Evolutionary conservation across 2,888 invertebrate species (phyloP).

Genomic region (Tigriopus californicus): DNA sequence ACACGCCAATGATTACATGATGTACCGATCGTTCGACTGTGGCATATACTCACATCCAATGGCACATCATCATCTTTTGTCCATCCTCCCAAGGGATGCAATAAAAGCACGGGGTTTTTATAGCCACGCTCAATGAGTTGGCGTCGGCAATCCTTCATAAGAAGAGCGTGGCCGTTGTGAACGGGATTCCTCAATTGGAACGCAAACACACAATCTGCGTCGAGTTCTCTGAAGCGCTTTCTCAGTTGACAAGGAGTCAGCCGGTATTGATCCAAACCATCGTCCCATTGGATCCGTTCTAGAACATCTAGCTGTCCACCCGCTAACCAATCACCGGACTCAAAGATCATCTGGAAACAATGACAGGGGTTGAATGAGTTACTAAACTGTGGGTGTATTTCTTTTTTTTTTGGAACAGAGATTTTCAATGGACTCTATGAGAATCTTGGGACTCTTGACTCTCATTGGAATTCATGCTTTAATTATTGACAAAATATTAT

Average conservation of each 20-base stretch:
- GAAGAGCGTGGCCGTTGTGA: slow-evolving; percentile 92
- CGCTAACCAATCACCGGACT: slow-evolving; percentile 83
- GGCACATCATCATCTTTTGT: slow-evolving; percentile 98
- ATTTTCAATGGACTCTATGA: no score
- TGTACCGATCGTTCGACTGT: background rate
- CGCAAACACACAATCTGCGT: slow-evolving; percentile 92
- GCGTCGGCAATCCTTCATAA: slow-evolving; percentile 84
- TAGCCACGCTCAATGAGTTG: slow-evolving; percentile 63
- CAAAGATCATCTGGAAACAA: slow-evolving; percentile 50
- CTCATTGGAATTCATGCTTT: no score
- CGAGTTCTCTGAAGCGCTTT: slow-evolving; percentile 47
- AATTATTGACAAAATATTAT: no score
- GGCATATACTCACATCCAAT: slow-evolving; percentile 31
- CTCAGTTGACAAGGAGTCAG: slow-evolving; percentile 82
- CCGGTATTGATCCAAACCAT: slow-evolving; percentile 82
- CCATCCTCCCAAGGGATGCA: slow-evolving; percentile 94
- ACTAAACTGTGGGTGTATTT: no score
- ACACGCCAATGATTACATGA: background rate
- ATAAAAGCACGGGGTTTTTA: slow-evolving; percentile 74
- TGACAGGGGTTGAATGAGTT: background rate
- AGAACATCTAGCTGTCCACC: slow-evolving; percentile 86
- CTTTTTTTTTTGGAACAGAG: no score
- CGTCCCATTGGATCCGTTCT: slow-evolving; percentile 71
- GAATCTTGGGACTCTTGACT: no score
- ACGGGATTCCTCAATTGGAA: slow-evolving; percentile 94